Evolutionary conservation across 1,140 invertebrate genomes (phyloP).

Genomic region (Conus betulinus): DNA sequence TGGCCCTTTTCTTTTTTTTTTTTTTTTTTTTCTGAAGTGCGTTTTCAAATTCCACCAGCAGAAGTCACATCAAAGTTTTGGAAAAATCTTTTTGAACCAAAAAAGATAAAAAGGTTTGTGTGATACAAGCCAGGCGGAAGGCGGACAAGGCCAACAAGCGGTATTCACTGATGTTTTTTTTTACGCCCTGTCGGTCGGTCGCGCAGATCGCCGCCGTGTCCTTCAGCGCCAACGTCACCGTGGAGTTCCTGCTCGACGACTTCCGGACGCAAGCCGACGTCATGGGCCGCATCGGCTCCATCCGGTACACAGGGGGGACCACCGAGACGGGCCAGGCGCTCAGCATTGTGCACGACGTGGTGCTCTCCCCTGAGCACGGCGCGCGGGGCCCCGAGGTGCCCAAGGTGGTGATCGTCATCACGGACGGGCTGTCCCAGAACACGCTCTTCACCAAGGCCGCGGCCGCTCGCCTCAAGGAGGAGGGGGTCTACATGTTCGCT

Average conservation of each 20-base stretch:
- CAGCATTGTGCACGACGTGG: conserved; percentile 41
- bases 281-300: conserved; percentile 16
- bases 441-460: neutral
- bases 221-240: conserved; percentile 36
- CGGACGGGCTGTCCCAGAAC: conserved; percentile 54
- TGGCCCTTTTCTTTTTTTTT: no score
- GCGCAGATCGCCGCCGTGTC: conserved; percentile 35
- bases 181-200: no score
- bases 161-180: no score
- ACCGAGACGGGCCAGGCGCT: conserved; percentile 58
- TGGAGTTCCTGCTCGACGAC: conserved; percentile 26
- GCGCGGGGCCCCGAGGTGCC: conserved; percentile 50
- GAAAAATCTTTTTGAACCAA: no score
- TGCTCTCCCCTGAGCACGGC: conserved; percentile 40
- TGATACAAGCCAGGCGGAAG: no score
- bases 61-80: no score
- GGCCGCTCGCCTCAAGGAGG: neutral
- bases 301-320: conserved; percentile 35
- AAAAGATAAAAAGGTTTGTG: no score
- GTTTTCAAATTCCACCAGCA: no score
- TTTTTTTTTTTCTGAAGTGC: no score
- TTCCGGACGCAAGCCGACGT: conserved; percentile 20
- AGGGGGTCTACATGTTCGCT: conserved; percentile 23
- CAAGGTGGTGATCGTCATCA: conserved; percentile 58
- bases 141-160: no score